A percentile compares a stretch with the other conserved stretches of the same genome.
phyloP scores from a whole-genome alignment of 2,888 invertebrate species.

The Lepidocyrtinus sp. region DNA sequence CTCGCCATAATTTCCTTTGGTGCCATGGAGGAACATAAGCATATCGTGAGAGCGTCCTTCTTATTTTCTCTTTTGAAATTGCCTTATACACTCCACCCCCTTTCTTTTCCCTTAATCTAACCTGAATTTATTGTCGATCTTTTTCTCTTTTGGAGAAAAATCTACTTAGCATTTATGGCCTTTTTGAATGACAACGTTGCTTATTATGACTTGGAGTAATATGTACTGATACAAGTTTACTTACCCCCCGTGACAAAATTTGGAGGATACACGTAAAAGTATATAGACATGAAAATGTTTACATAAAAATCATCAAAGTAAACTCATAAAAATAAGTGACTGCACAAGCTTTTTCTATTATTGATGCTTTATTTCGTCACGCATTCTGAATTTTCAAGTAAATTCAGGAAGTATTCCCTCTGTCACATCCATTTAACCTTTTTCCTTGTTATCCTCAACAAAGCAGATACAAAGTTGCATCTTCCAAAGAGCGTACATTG shows the following conservation, averaged over 20 bases:
- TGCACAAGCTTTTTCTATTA: conserved; percentile 18
- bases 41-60: too few relatives aligned
- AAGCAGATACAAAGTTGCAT: background rate
- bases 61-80: conserved; percentile 44
- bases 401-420: background rate
- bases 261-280: conserved; percentile 37
- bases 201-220: background rate
- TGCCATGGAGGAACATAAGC: conserved; percentile 23
- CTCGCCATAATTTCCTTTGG: conserved; percentile 44
- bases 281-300: conserved; percentile 42
- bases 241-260: conserved; percentile 22
- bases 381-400: conserved; percentile 34
- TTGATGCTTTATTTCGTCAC: conserved; percentile 46
- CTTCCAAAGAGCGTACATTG: background rate
- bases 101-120: conserved; percentile 21
- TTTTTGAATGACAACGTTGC: background rate
- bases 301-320: conserved; percentile 51
- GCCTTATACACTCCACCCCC: conserved; percentile 23
- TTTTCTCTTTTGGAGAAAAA: conserved; percentile 23
- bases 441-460: background rate
- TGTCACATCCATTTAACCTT: background rate
- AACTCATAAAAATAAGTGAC: conserved; percentile 26
- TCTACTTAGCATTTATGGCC: conserved; percentile 48
- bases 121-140: conserved; percentile 50
- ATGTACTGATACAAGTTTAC: background rate